Evolutionary conservation across 2,888 invertebrate species (phyloP), one percentile per base, ranked within the genome.

Genomic region (Stictocephala bisonia): DNA sequence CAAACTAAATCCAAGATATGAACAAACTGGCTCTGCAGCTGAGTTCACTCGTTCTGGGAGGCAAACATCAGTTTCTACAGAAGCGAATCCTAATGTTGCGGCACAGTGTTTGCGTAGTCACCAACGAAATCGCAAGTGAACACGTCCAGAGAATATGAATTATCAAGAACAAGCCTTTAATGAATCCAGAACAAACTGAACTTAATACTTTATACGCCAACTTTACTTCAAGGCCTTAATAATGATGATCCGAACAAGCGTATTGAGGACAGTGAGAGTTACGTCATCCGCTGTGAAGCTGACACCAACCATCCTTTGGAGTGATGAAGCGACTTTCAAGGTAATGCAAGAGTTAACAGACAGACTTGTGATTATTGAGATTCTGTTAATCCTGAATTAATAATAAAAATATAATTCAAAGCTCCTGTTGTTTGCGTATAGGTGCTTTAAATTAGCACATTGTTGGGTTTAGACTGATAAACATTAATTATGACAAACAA

Each of bases 311-410:
- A 69, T 53, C 35, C 41, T 70, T 70, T 70, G 69, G 56, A 22
- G 26, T 22, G 40, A 70, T 40, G 27, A 70, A 56, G 56, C 56
- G 56, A 70, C 56, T 70, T 56, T 70, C 26, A 40, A 70, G 53
- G 18, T 31, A 20, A 69, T 69, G 51, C 53, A 31, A 66, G 66
- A 66, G 44, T 66, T 26, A 51, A 53, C 27, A 50, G 69, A 27
- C 69, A 69, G 29, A 69, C 27, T 51, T 15, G 53, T 69, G 69
- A 29, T 29, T 53, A 69, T 15, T 69, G 69, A 53, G 69, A 69
- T 69, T 69, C 69, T 69, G 15, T 27, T 9, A 69, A 69, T 69
- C 31, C 31, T 20, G 29, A 69, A 53, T n/a, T 69, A 29, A 29
- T 51, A 27, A 31, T 53, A 22, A 35, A 69, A 35, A 53, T 35